Evolutionary conservation across 2,797 vertebrate genomes (phyloP), one percentile per base, ranked within the genome.

Genomic region (Schizopygopsis pylzovi): DNA sequence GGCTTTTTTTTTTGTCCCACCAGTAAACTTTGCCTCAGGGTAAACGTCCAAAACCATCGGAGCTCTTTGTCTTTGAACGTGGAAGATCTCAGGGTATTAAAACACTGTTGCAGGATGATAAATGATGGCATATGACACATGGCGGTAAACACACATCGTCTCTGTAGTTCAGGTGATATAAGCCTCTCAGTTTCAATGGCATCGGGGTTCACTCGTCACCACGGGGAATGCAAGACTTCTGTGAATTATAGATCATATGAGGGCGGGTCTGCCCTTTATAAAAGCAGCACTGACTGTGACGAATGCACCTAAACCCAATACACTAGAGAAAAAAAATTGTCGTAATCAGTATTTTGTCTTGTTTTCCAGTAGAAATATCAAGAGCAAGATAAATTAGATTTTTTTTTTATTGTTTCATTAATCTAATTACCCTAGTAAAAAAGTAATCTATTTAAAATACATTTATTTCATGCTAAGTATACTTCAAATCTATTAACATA

Each of bases 241-340:
- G 78, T 88, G 83, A 91, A 90, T 88, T 82, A 90, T 89, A 82
- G 87, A 92, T 87, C 68, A 89, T 80, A 85, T 88, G 87, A 73
- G 87, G 84, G 68, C 84, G 87, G 86, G 67, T 84, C 63, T 89
- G 87, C 81, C 87, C 84, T 87, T 87, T 90, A 79, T 81, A 77
- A 68, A 82, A 85, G 82, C 45, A 61, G 81, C 71, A 88, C 20
- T 82, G 81, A 45, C n/a, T 86, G 87, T n/a, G 52, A 73, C 68
- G 20, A 71, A 20, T 22, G 52, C 52, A 41, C 37, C 49, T 20
- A 59, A 59, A 78, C 52, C 28, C 10, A 78, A 78, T 20, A 18
- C 49, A 59, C 52, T 56, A 6, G 6, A 28, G 33, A 47, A 28
- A 47, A 45, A 33, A 45, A 28, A 47, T 11, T 0, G 11, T 37